Evolutionary conservation across 1,140 invertebrate genomes (phyloP).

Genomic region (Sinonovacula constricta): DNA sequence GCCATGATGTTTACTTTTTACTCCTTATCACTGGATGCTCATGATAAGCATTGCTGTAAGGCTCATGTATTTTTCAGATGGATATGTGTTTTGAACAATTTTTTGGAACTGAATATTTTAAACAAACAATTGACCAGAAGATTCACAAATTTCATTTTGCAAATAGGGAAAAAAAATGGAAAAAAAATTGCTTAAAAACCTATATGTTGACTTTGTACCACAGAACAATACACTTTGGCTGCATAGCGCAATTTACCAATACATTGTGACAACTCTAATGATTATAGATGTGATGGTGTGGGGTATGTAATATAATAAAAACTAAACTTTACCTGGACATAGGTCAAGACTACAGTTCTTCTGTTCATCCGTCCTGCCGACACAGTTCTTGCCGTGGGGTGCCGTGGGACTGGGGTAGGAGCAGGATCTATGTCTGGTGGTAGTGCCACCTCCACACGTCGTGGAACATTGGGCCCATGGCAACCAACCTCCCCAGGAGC

Average conservation of each 20-base stretch:
- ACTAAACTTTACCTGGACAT: constrained; percentile 59
- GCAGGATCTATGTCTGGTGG: constrained; percentile 81
- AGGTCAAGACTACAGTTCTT: constrained; percentile 44
- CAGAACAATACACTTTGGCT: not conserved
- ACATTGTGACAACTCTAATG: not conserved
- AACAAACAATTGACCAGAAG: not conserved
- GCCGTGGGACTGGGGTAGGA: constrained; percentile 25
- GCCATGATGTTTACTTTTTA: not conserved
- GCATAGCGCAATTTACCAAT: not conserved
- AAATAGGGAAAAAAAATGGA: not conserved
- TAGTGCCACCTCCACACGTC: constrained; percentile 91
- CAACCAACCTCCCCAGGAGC: constrained; percentile 78
- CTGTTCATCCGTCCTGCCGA: constrained; percentile 41
- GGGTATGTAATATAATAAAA: no score
- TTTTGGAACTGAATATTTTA: not conserved
- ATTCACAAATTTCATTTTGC: not conserved
- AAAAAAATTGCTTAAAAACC: not conserved
- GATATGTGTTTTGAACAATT: not conserved
- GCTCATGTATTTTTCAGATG: no score
- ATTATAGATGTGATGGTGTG: no score
- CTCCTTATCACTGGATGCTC: not conserved
- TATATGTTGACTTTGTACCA: not conserved
- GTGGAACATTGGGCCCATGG: constrained; percentile 93
- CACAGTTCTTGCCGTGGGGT: constrained; percentile 43
- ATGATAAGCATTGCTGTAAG: not conserved